phyloP scores from a whole-genome alignment of 2,888 invertebrate species.

The Archaeoteleia sp. region DNA sequence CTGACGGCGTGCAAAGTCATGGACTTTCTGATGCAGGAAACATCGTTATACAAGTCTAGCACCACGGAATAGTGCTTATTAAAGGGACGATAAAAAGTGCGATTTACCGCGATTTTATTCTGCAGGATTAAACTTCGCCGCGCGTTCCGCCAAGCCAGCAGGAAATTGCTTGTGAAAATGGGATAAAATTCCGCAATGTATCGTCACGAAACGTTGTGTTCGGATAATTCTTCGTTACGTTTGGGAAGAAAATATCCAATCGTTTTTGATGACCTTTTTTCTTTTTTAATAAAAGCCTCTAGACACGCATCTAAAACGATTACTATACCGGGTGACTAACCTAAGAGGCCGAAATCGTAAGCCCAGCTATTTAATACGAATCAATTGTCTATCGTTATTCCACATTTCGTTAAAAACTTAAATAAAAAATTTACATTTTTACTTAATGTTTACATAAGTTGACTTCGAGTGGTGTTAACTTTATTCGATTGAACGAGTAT shows the following conservation, averaged over 20 bases:
- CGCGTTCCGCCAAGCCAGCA: slow-evolving; percentile 42
- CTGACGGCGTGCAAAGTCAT: slow-evolving; percentile 44
- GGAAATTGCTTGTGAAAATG: slow-evolving; percentile 52
- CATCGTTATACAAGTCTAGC: slow-evolving; percentile 47
- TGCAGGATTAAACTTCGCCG: slow-evolving; percentile 43
- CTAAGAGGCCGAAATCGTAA: too few species aligned
- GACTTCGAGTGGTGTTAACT: too few species aligned
- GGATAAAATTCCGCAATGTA: slow-evolving; percentile 38
- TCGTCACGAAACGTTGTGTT: slow-evolving; percentile 28
- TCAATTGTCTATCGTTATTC: neutral
- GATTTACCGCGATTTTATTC: slow-evolving; percentile 51
- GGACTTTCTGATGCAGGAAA: slow-evolving; percentile 45
- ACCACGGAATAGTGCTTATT: slow-evolving; percentile 48
- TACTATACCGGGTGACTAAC: slow-evolving; percentile 65
- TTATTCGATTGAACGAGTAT: too few species aligned
- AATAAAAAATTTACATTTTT: too few species aligned
- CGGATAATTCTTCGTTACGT: slow-evolving; percentile 33
- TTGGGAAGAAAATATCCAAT: slow-evolving; percentile 5
- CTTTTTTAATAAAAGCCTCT: slow-evolving; percentile 66
- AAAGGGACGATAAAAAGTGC: slow-evolving; percentile 49
- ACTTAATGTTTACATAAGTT: too few species aligned
- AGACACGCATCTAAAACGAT: slow-evolving; percentile 69
- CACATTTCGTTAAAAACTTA: too few species aligned
- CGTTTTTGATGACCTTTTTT: slow-evolving; percentile 28
- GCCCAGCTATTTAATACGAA: too few species aligned